phyloP scores from a whole-genome alignment of 2,888 invertebrate species.

The Hypsopygia costalis region DNA sequence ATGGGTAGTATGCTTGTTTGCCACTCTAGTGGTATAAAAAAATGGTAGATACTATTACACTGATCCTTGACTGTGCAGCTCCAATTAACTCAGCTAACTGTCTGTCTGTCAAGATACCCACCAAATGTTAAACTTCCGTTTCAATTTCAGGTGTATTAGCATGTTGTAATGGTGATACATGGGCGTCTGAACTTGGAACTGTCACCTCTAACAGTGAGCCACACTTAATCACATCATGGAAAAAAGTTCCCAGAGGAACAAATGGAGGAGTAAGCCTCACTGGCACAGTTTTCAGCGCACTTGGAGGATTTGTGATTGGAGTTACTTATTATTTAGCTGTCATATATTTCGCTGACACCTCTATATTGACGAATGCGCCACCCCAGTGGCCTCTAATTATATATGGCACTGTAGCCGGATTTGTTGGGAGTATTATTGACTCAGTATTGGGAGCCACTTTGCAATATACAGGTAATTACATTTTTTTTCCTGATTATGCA shows the following conservation, averaged over 20 bases:
- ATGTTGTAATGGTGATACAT: constrained; percentile 93
- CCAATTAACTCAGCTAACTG: too few species aligned
- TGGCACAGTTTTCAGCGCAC: constrained; percentile 78
- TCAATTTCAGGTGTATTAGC: constrained; percentile 86
- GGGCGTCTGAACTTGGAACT: constrained; percentile 93
- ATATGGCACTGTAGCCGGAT: constrained; percentile 86
- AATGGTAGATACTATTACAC: too few species aligned
- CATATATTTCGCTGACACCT: constrained; percentile 81
- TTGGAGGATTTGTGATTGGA: constrained; percentile 88
- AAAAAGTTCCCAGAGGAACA: constrained; percentile 90
- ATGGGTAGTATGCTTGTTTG: too few species aligned
- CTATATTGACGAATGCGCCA: constrained; percentile 79
- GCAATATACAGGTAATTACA: constrained; percentile 88
- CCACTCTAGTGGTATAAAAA: too few species aligned
- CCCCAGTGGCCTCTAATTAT: constrained; percentile 90
- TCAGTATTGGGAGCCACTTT: constrained; percentile 91
- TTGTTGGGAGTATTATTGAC: constrained; percentile 90
- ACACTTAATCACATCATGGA: constrained; percentile 86
- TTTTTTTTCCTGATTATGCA: too few species aligned
- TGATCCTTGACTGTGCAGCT: too few species aligned
- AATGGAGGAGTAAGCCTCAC: constrained; percentile 90
- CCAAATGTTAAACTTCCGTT: too few species aligned
- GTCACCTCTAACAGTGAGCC: constrained; percentile 86
- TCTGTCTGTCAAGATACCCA: too few species aligned
- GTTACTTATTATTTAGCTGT: constrained; percentile 85